Percentiles rank a stretch among this genome's conserved stretches.
Conservation (phyloP, 2,113 vertebrate species). For the Glaucomys volans region DNA sequence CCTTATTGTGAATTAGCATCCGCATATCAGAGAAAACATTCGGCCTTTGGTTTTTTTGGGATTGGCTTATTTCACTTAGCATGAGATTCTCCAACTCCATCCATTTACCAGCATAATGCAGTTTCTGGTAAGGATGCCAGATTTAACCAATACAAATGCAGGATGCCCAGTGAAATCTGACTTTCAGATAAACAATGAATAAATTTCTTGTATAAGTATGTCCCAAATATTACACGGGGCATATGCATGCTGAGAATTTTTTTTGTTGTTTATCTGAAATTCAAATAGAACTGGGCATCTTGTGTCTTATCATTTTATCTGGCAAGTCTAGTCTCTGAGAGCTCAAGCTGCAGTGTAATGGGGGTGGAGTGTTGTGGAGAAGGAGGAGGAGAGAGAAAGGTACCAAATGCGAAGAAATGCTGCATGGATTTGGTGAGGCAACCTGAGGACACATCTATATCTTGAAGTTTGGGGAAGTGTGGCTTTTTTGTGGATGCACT, state of each 20-base stretch:
- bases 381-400: background rate
- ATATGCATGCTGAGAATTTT: constrained; percentile 22
- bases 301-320: constrained; percentile 32
- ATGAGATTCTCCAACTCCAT: no score
- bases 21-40: no score
- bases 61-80: no score
- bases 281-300: constrained; percentile 50
- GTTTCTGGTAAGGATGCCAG: background rate
- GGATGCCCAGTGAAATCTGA: constrained; percentile 1
- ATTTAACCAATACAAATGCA: constrained; percentile 31
- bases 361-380: background rate
- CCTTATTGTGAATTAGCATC: no score
- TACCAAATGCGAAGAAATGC: constrained; percentile 16
- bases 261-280: constrained; percentile 58
- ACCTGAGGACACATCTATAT: background rate
- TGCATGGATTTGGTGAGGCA: constrained; percentile 14
- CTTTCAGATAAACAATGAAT: constrained; percentile 48
- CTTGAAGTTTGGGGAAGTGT: background rate
- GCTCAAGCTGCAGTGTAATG: constrained; percentile 39
- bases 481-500: background rate
- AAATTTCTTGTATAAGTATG: background rate
- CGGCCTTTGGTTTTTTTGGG: no score
- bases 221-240: background rate
- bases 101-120: background rate
- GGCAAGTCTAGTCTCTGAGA: constrained; percentile 19